A percentile compares a stretch with the other conserved stretches of the same genome.
phyloP scores from a whole-genome alignment of 2,113 vertebrate genomes.

The Ophiodon elongatus region DNA sequence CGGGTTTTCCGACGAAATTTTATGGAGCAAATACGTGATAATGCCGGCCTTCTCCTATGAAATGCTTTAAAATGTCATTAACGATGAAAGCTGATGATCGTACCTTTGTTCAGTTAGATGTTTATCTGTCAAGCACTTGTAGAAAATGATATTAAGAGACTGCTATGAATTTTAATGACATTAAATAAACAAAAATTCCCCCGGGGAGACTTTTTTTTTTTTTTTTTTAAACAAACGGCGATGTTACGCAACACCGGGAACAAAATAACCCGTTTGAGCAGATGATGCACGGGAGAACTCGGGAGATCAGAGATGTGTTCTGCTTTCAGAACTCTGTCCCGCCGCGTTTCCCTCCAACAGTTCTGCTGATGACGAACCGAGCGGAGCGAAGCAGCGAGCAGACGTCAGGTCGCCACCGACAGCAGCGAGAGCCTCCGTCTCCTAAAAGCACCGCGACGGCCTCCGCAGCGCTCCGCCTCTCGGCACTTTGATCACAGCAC shows the following conservation, averaged over 20 bases:
- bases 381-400: slow-evolving; percentile 3
- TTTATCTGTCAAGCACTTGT: neutral
- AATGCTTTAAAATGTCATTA: neutral
- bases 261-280: neutral
- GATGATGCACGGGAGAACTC: slow-evolving; percentile 4
- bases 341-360: neutral
- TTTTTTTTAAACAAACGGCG: neutral
- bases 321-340: neutral
- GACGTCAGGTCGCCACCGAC: slow-evolving; percentile 20
- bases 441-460: too few relatives aligned
- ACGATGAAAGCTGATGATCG: neutral
- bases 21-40: too few relatives aligned
- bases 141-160: neutral
- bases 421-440: neutral
- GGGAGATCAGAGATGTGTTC: slow-evolving; percentile 16
- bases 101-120: neutral
- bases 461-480: slow-evolving; percentile 20
- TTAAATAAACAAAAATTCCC: neutral
- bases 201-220: neutral
- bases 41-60: neutral
- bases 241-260: neutral
- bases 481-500: slow-evolving; percentile 54
- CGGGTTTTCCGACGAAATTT: neutral
- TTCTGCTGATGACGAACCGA: slow-evolving; percentile 29
- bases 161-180: neutral